Base-by-base conservation (phyloP, 64 coral and sea anemone genomes). In the Actinia equina region DNA sequence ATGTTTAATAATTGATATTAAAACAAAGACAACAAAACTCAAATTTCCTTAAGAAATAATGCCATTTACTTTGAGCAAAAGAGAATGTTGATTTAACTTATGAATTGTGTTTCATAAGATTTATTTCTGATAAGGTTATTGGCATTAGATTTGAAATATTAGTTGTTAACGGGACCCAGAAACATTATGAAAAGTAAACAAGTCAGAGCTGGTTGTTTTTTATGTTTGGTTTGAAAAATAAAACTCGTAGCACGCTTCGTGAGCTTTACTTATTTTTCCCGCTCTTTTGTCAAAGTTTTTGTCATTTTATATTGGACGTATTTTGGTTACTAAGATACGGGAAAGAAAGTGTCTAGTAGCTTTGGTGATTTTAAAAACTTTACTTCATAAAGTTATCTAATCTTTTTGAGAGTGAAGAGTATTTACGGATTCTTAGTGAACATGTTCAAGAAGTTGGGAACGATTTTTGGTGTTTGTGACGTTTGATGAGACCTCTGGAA, bases 101-200 rank as follows among this genome's bases (percentile, higher is more conserved):
- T 74, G 69, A 74, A 74, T 74, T 8, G 14, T 74, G 69, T 74
- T 74, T 74, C 69, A 30, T 3, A 74, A 74, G 69, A 74, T 74
- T 74, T 74, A 74, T 74, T 30, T 74, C 69, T 81, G 78, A 81
- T 81, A 81, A 81, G 16, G 49, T 52, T 52, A 49, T 81, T 81
- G 44, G 20, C 43, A 44, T 81, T 81, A 52, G 9, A 37, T 52
- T 81, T 81, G 78, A 81, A 81, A 81, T 81, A 81, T 81, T 81
- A 52, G 78, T 46, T 81, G 78, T 81, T 81, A 81, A 81, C 41
- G 78, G 43, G 78, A 3, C 78, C 43, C 78, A 74, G 69, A 74
- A 81, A 81, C 49, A 81, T 81, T 81, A 81, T 81, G 78, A 81
- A 81, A 81, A 49, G 49, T 52, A 81, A 81, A 81, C 78, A 81